A percentile compares a stretch with the other conserved stretches of the same genome.
Evolutionary conservation across 2,113 vertebrate genomes (phyloP).

Genomic region (Hipposideros armiger): DNA sequence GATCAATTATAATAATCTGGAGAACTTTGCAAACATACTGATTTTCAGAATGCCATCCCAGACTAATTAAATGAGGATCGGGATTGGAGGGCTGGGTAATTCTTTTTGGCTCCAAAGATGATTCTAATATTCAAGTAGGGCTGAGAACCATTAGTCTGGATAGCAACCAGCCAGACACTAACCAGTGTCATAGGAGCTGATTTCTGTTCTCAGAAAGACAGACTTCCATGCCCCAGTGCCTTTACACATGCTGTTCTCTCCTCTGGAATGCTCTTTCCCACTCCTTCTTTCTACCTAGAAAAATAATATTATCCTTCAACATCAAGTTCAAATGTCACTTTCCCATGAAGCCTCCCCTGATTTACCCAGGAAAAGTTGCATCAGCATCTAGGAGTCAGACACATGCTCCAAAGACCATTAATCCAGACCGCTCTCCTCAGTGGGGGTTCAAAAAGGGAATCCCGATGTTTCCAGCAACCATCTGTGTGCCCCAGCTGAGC

Average conservation of each 20-base stretch:
- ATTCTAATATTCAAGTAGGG: not conserved
- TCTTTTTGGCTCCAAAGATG: not conserved
- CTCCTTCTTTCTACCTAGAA: not conserved
- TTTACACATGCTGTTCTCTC: not conserved
- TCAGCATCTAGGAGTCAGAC: not conserved
- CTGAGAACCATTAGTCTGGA: not conserved
- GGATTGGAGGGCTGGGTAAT: too few relatives aligned
- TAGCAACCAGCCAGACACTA: not conserved
- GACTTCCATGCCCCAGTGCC: not conserved
- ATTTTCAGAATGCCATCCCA: not conserved
- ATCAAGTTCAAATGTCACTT: not conserved
- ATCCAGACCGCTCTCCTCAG: not conserved
- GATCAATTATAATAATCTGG: not conserved
- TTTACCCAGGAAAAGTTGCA: not conserved
- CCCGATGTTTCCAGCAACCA: constrained; percentile 2
- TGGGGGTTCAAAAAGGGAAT: not conserved
- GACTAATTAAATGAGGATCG: not conserved
- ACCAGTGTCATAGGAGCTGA: not conserved
- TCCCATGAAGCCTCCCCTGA: not conserved
- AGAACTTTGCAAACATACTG: not conserved
- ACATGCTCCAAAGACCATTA: constrained; percentile 25
- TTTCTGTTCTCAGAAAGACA: not conserved
- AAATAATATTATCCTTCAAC: not conserved
- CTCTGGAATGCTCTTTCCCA: not conserved
- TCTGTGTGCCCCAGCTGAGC: constrained; percentile 79